Conservation (phyloP, 2,888 invertebrate genomes). For the Drosophila leonis region DNA sequence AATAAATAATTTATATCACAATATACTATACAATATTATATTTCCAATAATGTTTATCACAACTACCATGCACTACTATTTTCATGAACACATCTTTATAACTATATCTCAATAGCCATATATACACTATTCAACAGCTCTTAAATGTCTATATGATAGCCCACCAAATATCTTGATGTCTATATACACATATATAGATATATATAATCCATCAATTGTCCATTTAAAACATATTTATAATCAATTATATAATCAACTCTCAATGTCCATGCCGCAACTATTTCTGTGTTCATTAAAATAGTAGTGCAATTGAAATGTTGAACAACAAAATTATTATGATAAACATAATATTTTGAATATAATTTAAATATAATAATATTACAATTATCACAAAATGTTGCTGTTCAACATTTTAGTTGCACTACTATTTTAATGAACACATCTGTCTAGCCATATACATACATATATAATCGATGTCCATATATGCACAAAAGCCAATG, state of each 20-base stretch:
- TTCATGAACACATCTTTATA: too few relatives aligned
- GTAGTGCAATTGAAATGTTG: too few relatives aligned
- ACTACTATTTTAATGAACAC: too few relatives aligned
- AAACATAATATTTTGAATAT: too few relatives aligned
- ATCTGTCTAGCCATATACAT: not conserved
- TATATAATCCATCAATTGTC: not conserved
- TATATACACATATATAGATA: not conserved
- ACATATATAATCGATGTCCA: not conserved
- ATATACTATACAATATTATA: too few relatives aligned
- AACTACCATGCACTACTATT: too few relatives aligned
- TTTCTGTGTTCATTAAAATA: not conserved
- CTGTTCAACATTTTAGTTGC: too few relatives aligned
- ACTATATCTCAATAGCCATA: not conserved
- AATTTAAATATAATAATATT: too few relatives aligned
- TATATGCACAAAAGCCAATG: not conserved
- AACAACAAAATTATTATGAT: too few relatives aligned
- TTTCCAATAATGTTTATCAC: too few relatives aligned
- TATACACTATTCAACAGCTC: not conserved
- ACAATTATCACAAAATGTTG: too few relatives aligned
- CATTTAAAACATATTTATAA: not conserved
- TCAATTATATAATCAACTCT: not conserved
- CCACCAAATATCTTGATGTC: constrained; percentile 8
- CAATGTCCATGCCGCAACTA: not conserved
- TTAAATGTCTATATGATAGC: constrained; percentile 1
- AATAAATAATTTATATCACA: too few relatives aligned